Percentiles rank a stretch among this genome's conserved stretches.
These are phyloP conservation scores for Tricholaema leucomelas DNA, from an alignment of 2,113 vertebrate species.

Conservation along the genomic window DNA sequence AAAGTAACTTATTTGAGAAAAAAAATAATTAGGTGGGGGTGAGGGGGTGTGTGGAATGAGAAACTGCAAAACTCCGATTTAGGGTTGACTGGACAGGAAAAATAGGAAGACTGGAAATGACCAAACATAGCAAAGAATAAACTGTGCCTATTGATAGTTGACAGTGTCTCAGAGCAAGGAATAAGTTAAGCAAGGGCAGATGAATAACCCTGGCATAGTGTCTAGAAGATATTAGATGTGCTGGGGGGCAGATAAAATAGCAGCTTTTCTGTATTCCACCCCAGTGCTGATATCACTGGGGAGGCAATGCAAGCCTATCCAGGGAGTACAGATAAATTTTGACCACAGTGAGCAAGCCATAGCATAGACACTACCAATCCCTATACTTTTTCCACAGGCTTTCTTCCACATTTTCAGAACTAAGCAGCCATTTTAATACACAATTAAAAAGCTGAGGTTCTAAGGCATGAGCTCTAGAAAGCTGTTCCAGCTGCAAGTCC, in stretches of 20 bases:
- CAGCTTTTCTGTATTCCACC: constrained; percentile 13
- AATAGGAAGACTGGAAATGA: background rate
- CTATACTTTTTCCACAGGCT: background rate
- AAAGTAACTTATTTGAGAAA: background rate
- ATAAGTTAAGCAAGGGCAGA: background rate
- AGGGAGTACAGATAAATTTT: constrained; percentile 11
- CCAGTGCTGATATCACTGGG: constrained; percentile 29
- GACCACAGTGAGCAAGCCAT: background rate
- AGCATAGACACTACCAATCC: background rate
- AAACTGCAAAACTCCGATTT: background rate
- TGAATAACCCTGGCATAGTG: background rate
- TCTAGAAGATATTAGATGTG: constrained; percentile 28
- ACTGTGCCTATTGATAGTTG: background rate
- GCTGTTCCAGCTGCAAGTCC: background rate
- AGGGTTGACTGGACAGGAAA: background rate
- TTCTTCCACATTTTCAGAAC: background rate
- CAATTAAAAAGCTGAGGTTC: background rate
- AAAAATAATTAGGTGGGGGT: too few relatives aligned
- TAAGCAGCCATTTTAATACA: background rate
- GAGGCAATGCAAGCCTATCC: constrained; percentile 5
- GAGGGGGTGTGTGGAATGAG: background rate
- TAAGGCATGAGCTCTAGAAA: background rate
- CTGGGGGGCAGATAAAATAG: constrained; percentile 36
- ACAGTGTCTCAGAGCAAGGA: background rate
- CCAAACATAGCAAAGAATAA: background rate